Percentiles rank a stretch among this genome's conserved stretches.
phyloP scores from a whole-genome alignment of 2,888 invertebrate species.

The Megalurothrips usitatus region DNA sequence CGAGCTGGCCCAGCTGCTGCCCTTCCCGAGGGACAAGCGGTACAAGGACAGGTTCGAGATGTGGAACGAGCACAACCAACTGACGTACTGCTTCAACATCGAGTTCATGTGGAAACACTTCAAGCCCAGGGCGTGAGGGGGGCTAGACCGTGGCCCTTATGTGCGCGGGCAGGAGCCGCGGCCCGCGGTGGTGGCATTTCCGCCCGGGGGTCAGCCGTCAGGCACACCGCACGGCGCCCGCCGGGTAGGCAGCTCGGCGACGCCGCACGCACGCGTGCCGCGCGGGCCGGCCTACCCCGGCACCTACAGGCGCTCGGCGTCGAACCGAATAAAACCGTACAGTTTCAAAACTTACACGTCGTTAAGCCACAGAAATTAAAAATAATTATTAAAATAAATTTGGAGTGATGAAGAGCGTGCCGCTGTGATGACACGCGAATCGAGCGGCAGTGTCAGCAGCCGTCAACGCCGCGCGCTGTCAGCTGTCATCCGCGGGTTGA shows the following conservation, averaged over 20 bases:
- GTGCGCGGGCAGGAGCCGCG: not conserved
- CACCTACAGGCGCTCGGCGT: not conserved
- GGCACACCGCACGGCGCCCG: not conserved
- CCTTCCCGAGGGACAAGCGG: not conserved
- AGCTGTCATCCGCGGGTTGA: too few relatives aligned
- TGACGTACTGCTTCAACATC: not conserved
- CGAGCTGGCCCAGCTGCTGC: not conserved
- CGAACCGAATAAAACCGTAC: too few relatives aligned
- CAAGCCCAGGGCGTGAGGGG: not conserved
- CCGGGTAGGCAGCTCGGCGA: not conserved
- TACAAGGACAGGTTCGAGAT: slow-evolving; percentile 1
- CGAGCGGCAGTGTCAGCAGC: too few relatives aligned
- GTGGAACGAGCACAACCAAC: not conserved
- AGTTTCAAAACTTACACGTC: too few relatives aligned
- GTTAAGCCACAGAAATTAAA: too few relatives aligned
- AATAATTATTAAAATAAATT: too few relatives aligned
- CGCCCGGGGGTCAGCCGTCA: not conserved
- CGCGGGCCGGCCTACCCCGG: not conserved
- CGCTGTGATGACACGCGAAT: too few relatives aligned
- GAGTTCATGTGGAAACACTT: not conserved
- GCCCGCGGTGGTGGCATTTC: not conserved
- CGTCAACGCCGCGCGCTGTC: too few relatives aligned
- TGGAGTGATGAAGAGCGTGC: too few relatives aligned
- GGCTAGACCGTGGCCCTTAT: not conserved
- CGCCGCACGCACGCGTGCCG: not conserved